A percentile compares a stretch with the other conserved stretches of the same genome.
Evolutionary conservation across 2,888 invertebrate species (phyloP).

Genomic region (Ophion costatus): DNA sequence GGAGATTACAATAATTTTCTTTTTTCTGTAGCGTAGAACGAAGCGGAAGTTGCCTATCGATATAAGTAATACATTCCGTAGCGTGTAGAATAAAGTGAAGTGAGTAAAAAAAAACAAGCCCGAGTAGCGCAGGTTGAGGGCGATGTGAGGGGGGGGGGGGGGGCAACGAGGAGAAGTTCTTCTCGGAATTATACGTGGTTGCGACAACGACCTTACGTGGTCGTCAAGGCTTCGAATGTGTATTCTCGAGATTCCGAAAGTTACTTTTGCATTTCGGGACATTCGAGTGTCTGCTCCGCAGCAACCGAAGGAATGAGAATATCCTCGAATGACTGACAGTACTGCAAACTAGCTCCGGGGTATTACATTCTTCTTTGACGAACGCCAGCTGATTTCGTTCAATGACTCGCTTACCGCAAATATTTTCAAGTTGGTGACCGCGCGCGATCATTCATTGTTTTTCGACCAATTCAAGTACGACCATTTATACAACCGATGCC

Average conservation of each 20-base stretch:
- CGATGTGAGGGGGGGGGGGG: constrained; percentile 20
- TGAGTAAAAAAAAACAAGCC: constrained; percentile 67
- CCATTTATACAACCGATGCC: background rate
- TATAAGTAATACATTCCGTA: constrained; percentile 76
- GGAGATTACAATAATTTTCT: constrained; percentile 74
- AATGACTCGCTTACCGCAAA: background rate
- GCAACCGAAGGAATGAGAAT: constrained; percentile 17
- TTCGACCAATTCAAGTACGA: background rate
- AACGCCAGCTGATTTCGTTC: background rate
- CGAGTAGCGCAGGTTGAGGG: constrained; percentile 49
- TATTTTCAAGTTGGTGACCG: background rate
- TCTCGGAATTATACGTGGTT: constrained; percentile 41
- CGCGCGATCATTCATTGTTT: background rate
- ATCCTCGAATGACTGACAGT: background rate
- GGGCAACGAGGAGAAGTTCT: constrained; percentile 22
- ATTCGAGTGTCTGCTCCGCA: constrained; percentile 3
- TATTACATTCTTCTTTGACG: background rate
- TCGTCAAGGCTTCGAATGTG: constrained; percentile 29
- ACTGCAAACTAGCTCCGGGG: background rate
- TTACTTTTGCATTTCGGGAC: constrained; percentile 12
- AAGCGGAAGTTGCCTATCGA: constrained; percentile 74
- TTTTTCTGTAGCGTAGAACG: constrained; percentile 74
- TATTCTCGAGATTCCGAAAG: background rate
- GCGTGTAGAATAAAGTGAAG: constrained; percentile 73
- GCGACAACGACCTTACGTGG: constrained; percentile 14